phyloP scores from a whole-genome alignment of 2,888 invertebrate species.

The Tenthredo amoena region DNA sequence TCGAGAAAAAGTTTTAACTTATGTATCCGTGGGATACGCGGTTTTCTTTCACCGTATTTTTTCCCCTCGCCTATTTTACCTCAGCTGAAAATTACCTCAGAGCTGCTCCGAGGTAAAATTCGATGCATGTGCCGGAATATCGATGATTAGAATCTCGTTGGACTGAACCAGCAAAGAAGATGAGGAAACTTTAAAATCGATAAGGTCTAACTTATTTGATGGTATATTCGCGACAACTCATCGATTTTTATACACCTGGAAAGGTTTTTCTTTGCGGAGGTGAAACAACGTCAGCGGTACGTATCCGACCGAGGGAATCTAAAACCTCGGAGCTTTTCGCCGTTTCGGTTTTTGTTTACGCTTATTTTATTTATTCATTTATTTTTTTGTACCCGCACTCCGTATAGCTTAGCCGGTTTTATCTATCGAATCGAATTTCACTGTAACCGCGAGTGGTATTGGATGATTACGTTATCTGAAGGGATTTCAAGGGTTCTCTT shows the following conservation, averaged over 20 bases:
- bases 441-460: conserved; percentile 14
- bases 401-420: conserved; percentile 4
- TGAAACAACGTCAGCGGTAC: not conserved
- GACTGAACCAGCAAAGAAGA: not conserved
- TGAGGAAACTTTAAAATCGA: not conserved
- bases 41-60: not conserved
- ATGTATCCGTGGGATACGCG: not conserved
- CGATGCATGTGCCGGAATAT: not conserved
- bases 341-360: not conserved
- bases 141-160: not conserved
- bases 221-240: not conserved
- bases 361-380: not conserved
- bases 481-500: conserved; percentile 38
- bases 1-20: not conserved
- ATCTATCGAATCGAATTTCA: conserved; percentile 38
- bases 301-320: conserved; percentile 3
- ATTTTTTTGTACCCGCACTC: not conserved
- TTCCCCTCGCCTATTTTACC: not conserved
- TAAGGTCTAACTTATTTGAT: not conserved
- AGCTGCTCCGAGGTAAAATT: not conserved
- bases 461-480: conserved; percentile 46
- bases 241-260: not conserved
- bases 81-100: not conserved
- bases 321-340: not conserved
- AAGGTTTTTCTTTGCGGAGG: not conserved